Evolutionary conservation across 2,113 vertebrate genomes (phyloP).

Genomic region (human (Homo sapiens)): DNA sequence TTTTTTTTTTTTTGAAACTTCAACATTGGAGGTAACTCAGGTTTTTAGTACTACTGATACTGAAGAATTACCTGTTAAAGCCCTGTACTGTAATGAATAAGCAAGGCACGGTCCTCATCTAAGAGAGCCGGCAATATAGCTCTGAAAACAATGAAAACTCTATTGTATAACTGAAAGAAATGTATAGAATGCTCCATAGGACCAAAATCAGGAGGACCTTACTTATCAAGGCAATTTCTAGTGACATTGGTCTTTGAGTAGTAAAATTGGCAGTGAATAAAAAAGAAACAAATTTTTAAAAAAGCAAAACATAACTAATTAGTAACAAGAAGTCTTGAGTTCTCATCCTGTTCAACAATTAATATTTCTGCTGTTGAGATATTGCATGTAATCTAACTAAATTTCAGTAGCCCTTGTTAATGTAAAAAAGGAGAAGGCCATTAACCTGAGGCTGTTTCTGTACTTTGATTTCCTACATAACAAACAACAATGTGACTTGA

Average conservation of each 20-base stretch:
- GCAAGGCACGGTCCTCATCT: background rate
- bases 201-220: background rate
- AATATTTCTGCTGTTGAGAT: background rate
- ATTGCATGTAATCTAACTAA: background rate
- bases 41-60: background rate
- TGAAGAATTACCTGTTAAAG: background rate
- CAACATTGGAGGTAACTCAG: background rate
- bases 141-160: background rate
- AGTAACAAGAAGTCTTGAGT: background rate
- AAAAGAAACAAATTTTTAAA: background rate
- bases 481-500: background rate
- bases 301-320: background rate
- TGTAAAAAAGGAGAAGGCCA: background rate
- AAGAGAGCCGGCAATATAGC: background rate
- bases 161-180: background rate
- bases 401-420: background rate
- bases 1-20: background rate
- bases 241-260: background rate
- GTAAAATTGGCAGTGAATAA: background rate
- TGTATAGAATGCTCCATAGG: background rate
- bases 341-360: background rate
- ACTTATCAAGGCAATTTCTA: background rate
- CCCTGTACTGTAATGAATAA: background rate
- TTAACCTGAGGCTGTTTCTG: background rate
- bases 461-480: background rate